A percentile compares a stretch with the other conserved stretches of the same genome.
These are phyloP conservation scores for Stenotaenia linearis DNA, from an alignment of 2,888 invertebrate species.

Conservation along the genomic window DNA sequence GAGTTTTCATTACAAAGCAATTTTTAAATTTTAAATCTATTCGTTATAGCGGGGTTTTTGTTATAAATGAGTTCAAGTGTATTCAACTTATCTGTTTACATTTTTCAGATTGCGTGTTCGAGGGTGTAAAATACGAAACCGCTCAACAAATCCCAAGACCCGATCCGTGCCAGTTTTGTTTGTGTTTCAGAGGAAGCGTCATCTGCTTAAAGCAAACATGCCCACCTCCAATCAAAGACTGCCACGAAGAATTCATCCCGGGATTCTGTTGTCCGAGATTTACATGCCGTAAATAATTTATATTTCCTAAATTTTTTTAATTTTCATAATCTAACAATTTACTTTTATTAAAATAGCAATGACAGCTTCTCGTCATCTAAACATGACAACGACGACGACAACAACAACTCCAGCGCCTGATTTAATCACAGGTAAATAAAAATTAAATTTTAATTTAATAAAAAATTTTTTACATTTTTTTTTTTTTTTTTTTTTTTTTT, in stretches of 20 bases:
- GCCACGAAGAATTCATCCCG: constrained; percentile 83
- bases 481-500: neutral
- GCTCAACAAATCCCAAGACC: constrained; percentile 91
- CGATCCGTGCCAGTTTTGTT: constrained; percentile 93
- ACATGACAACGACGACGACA: constrained; percentile 80
- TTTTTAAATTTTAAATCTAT: neutral
- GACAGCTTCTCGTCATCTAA: neutral
- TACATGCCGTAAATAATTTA: constrained; percentile 60
- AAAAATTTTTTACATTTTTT: no score
- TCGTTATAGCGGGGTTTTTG: no score
- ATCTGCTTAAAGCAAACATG: constrained; percentile 92
- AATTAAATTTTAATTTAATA: no score
- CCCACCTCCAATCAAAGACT: constrained; percentile 86
- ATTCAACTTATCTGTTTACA: no score
- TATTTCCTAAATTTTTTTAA: neutral
- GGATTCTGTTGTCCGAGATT: constrained; percentile 94
- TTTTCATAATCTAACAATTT: neutral
- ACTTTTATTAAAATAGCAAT: neutral
- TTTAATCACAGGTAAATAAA: constrained; percentile 33
- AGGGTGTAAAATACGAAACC: constrained; percentile 85
- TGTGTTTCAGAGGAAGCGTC: constrained; percentile 93
- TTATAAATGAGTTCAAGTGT: no score
- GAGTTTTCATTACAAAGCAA: neutral
- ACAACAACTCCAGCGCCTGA: constrained; percentile 33
- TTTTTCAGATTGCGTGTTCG: constrained; percentile 63